Percentiles rank a stretch among this genome's conserved stretches.
These are phyloP conservation scores for Vanessa atalanta DNA, from an alignment of 1,140 invertebrate species.

Conservation along the genomic window DNA sequence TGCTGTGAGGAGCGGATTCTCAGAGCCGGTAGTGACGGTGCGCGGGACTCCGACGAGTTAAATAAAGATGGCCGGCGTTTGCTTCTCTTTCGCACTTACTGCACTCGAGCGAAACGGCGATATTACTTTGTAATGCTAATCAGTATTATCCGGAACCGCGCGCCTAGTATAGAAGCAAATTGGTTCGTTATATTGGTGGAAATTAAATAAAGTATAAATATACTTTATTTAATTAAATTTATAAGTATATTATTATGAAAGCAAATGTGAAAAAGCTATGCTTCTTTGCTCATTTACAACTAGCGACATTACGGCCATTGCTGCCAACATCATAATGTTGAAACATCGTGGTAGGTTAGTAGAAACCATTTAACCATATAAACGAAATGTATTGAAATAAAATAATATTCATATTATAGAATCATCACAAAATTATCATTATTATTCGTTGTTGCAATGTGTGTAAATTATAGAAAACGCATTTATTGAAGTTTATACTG, in stretches of 20 bases:
- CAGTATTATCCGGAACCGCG: conserved; percentile 63
- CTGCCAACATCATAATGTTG: conserved; percentile 7
- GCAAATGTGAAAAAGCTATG: conserved; percentile 13
- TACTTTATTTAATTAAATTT: conserved; percentile 6
- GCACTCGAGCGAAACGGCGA: conserved; percentile 16
- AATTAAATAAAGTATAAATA: conserved; percentile 7
- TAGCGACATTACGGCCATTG: conserved; percentile 13
- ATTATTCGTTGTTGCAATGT: conserved; percentile 30
- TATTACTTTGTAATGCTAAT: conserved; percentile 30
- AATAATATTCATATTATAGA: conserved; percentile 17
- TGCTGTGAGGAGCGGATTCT: conserved; percentile 31
- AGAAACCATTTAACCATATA: conserved; percentile 4
- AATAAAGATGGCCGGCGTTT: conserved; percentile 3
- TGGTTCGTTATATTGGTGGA: conserved; percentile 4
- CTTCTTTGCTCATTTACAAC: conserved; percentile 27
- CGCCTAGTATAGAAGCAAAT: conserved; percentile 45
- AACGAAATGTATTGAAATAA: neutral
- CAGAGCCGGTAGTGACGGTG: conserved; percentile 66
- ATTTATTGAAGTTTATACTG: conserved; percentile 34
- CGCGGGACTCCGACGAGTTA: conserved; percentile 46
- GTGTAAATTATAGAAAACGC: conserved; percentile 27
- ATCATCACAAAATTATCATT: conserved; percentile 28
- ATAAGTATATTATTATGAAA: neutral
- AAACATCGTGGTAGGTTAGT: conserved; percentile 27
- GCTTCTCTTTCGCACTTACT: conserved; percentile 29